Percentiles rank a stretch among this genome's conserved stretches.
These are phyloP conservation scores for Temnothorax nylanderi DNA, from an alignment of 1,140 invertebrate genomes.

Conservation along the genomic window DNA sequence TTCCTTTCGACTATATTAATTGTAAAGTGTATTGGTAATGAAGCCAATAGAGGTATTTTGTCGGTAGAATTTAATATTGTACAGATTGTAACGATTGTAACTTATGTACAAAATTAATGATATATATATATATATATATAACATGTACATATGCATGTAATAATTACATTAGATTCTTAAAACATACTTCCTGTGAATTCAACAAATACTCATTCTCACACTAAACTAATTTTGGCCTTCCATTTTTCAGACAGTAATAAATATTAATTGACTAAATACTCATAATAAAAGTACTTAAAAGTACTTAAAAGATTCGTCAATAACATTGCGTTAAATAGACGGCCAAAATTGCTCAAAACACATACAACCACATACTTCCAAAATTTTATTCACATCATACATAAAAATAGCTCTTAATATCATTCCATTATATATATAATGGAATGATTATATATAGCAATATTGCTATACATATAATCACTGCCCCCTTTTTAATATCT, in stretches of 20 bases:
- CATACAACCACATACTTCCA: conserved; percentile 53
- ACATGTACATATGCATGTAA: conserved; percentile 77
- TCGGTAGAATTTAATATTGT: conserved; percentile 79
- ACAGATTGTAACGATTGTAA: conserved; percentile 76
- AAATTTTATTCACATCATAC: conserved; percentile 67
- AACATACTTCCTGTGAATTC: conserved; percentile 67
- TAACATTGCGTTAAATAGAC: conserved; percentile 45
- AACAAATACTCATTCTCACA: conserved; percentile 67
- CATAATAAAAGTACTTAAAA: conserved; percentile 70
- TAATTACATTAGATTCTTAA: conserved; percentile 69
- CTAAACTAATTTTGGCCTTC: conserved; percentile 66
- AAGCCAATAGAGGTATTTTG: conserved; percentile 56
- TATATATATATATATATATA: conserved; percentile 78
- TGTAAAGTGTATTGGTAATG: conserved; percentile 17
- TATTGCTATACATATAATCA: conserved; percentile 66
- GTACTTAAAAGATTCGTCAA: conserved; percentile 62
- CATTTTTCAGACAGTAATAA: conserved; percentile 71
- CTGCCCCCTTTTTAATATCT: conserved; percentile 70
- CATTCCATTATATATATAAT: conserved; percentile 62
- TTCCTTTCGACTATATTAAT: not conserved
- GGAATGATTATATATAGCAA: conserved; percentile 28
- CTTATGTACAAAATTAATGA: conserved; percentile 81
- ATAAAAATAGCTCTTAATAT: conserved; percentile 78
- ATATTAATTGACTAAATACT: conserved; percentile 71
- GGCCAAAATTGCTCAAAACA: conserved; percentile 65